A percentile compares a stretch with the other conserved stretches of the same genome.
Evolutionary conservation across 2,888 invertebrate genomes (phyloP).

Genomic region (Clepsis dumicolana): DNA sequence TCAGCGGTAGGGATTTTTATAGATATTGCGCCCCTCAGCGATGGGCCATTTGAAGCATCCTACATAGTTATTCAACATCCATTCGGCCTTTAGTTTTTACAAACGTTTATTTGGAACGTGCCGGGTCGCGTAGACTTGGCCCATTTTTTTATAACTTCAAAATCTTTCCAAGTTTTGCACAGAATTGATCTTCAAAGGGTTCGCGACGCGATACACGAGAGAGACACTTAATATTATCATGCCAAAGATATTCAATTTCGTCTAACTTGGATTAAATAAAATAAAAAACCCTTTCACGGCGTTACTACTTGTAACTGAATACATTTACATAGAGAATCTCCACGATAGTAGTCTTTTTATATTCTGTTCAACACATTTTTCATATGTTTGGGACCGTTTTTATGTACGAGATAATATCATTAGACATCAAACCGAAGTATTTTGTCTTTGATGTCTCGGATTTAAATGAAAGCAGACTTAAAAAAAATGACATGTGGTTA

Average conservation of each 20-base stretch:
- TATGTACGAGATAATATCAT: conserved; percentile 6
- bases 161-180: not conserved
- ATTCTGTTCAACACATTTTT: conserved; percentile 25
- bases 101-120: conserved; percentile 17
- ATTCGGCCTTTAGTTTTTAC: conserved; percentile 37
- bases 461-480: not conserved
- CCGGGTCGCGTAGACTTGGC: not conserved
- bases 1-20: conserved; percentile 60
- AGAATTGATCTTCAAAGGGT: too few species aligned
- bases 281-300: conserved; percentile 20
- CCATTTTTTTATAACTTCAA: not conserved
- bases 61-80: conserved; percentile 42
- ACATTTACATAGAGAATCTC: conserved; percentile 29
- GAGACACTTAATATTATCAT: too few species aligned
- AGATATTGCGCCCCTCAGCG: conserved; percentile 52
- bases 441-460: not conserved
- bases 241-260: conserved; percentile 27
- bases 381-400: conserved; percentile 7
- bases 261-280: conserved; percentile 18
- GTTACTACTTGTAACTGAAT: conserved; percentile 27
- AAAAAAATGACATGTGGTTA: not conserved
- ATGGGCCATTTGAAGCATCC: conserved; percentile 39
- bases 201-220: too few species aligned
- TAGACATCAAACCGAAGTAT: not conserved
- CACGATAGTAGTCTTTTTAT: conserved; percentile 20